Percentiles rank a stretch among this genome's conserved stretches.
Conservation (phyloP, 64 coral and sea anemone species). For the Pocillopora damicornis region DNA sequence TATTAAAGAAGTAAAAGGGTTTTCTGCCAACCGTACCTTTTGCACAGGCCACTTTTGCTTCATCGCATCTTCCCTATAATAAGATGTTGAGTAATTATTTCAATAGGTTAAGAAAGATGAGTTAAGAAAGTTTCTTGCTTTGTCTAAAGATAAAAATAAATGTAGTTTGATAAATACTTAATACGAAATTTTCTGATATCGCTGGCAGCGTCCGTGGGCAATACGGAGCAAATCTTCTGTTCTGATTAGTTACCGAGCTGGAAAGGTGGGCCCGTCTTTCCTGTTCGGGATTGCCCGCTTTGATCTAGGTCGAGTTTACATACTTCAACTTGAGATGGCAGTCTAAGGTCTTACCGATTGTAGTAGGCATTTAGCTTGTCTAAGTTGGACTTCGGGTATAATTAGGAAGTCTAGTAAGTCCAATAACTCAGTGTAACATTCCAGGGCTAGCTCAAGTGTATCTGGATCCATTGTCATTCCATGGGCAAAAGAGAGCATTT, state of each 20-base stretch:
- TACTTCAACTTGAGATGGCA: background rate
- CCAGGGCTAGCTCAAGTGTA: background rate
- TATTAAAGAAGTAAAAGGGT: too few relatives aligned
- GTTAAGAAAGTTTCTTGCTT: too few relatives aligned
- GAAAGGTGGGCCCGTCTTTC: background rate
- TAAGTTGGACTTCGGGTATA: background rate
- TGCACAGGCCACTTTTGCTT: slow-evolving; percentile 2
- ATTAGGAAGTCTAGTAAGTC: background rate
- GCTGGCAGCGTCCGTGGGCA: too few relatives aligned
- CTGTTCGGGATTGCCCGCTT: background rate
- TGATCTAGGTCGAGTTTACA: background rate
- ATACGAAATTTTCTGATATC: too few relatives aligned
- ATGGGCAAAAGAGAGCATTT: background rate
- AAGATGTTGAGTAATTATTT: too few relatives aligned
- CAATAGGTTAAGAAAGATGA: too few relatives aligned
- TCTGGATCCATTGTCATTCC: background rate
- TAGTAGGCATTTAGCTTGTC: background rate
- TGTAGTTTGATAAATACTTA: too few relatives aligned
- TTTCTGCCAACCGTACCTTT: background rate
- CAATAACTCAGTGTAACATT: slow-evolving; percentile 7
- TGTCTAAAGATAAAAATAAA: too few relatives aligned
- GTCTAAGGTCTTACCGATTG: background rate
- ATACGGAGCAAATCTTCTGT: too few relatives aligned
- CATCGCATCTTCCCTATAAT: background rate
- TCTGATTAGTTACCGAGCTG: too few relatives aligned